Percentiles rank a stretch among this genome's conserved stretches.
phyloP scores from a whole-genome alignment of 1,140 invertebrate genomes.

The Drosophila persimilis region DNA sequence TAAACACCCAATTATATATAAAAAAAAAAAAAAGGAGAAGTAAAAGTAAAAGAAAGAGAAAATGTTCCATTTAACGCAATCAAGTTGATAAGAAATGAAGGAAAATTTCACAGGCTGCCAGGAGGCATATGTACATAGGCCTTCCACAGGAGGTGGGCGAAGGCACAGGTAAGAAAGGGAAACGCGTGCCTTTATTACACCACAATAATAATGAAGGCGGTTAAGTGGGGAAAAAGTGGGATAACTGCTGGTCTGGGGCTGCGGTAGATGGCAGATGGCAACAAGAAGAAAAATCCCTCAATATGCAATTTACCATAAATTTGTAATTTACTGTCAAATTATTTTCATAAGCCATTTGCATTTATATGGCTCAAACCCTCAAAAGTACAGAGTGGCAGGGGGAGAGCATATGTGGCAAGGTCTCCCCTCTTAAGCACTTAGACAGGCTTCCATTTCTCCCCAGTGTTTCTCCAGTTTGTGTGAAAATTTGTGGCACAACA shows the following conservation, averaged over 20 bases:
- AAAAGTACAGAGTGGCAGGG: neutral
- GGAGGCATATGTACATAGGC: conserved; percentile 20
- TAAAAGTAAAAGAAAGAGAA: conserved; percentile 32
- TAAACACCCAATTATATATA: conserved; percentile 75
- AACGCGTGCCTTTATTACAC: conserved; percentile 39
- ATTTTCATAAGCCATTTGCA: conserved; percentile 81
- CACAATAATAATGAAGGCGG: conserved; percentile 51
- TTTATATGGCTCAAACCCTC: conserved; percentile 57
- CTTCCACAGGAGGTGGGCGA: neutral
- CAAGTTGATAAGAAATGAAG: conserved; percentile 64
- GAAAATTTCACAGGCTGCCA: conserved; percentile 50
- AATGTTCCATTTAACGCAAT: conserved; percentile 74
- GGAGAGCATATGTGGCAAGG: conserved; percentile 25
- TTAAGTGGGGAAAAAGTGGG: conserved; percentile 29
- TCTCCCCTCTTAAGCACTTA: conserved; percentile 26
- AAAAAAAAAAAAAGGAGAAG: conserved; percentile 22
- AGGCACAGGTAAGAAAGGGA: conserved; percentile 22
- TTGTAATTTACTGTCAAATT: conserved; percentile 80
- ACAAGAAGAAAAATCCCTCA: conserved; percentile 67
- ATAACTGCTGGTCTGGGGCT: neutral
- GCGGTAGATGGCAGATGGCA: conserved; percentile 47
- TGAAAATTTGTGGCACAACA: conserved; percentile 41
- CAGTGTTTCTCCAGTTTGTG: conserved; percentile 37
- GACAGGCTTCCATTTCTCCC: conserved; percentile 37
- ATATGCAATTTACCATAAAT: conserved; percentile 82